Conservation (phyloP, 1,140 invertebrate species). For the Hypsibius dujardini region DNA sequence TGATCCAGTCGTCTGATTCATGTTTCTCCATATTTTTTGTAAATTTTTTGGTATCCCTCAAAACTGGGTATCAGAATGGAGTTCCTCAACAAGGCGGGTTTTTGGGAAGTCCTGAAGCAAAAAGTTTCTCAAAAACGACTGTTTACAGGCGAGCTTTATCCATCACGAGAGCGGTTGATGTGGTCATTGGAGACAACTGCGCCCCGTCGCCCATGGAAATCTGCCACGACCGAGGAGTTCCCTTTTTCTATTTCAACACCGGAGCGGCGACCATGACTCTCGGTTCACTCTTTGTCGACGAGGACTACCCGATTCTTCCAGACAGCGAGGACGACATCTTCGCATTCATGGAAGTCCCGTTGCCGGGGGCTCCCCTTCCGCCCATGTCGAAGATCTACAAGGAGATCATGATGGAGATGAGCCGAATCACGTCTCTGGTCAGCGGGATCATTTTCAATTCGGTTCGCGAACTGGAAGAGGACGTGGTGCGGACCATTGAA, state of each 20-base stretch:
- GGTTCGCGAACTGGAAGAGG: background rate
- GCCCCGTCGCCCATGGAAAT: background rate
- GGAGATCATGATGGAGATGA: too few species aligned
- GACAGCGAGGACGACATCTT: background rate
- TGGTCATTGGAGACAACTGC: too few species aligned
- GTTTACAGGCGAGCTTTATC: too few species aligned
- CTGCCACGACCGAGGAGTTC: background rate
- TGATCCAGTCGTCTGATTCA: too few species aligned
- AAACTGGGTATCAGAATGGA: too few species aligned
- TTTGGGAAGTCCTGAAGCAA: too few species aligned
- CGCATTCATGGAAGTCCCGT: background rate
- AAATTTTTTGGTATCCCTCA: too few species aligned
- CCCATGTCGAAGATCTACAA: too few species aligned
- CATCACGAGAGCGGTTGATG: too few species aligned
- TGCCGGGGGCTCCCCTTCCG: background rate
- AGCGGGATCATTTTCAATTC: background rate
- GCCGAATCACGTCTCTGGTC: background rate
- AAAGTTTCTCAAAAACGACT: too few species aligned
- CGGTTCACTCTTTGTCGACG: background rate
- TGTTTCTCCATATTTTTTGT: too few species aligned
- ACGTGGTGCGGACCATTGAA: background rate
- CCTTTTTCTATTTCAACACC: background rate
- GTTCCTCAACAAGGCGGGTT: too few species aligned
- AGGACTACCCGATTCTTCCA: background rate
- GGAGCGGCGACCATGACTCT: background rate